Evolutionary conservation across 1,140 invertebrate species (phyloP), one percentile per base, ranked within the genome.

Genomic region (Drosophila equinoxialis): DNA sequence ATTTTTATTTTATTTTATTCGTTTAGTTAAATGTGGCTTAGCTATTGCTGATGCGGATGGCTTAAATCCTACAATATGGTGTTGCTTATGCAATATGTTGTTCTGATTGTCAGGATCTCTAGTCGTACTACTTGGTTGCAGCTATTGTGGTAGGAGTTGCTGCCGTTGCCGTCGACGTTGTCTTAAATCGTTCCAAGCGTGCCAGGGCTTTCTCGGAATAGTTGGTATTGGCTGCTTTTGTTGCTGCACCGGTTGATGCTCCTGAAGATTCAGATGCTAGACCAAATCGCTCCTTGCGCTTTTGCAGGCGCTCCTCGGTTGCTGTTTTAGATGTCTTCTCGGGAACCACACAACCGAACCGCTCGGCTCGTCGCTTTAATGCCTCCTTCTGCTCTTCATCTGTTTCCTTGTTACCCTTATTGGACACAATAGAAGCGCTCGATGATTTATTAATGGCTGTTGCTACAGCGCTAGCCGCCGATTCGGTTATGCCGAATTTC

Each of bases 341-440:
- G 1, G 95, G 96, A n/a, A 95, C 94, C 10, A 94, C 95, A 14
- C 94, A 93, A 3, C 96, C 96, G 93, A 97, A 97, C 74, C 96
- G 93, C 92, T 96, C 95, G 30, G 95, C 95, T 65, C 96, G 93
- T 77, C 96, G 95, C 81, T 96, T 96, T 2, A 97, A 84, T 30
- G 95, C 93, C 48, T 96, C 95, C 54, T 94, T 93, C 91, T 93
- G 90, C 65, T 93, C 91, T 78, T 91, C 90, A 2, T 92, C 91
- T 57, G 81, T 83, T 66, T 84, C 79, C 65, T 85, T 81, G 17
- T 89, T 78, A 69, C 71, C 75, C 60, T 76, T 78, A 63, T 72
- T 86, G 65, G 74, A 75, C 45, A 68, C 66, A 17, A 90, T 80
- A 35, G 75, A 70, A 65, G 69, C 76, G 41, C 90, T 80, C 76